Evolutionary conservation across 2,113 vertebrate genomes (phyloP), one percentile per base, ranked within the genome.

Genomic region (Anolis carolinensis): DNA sequence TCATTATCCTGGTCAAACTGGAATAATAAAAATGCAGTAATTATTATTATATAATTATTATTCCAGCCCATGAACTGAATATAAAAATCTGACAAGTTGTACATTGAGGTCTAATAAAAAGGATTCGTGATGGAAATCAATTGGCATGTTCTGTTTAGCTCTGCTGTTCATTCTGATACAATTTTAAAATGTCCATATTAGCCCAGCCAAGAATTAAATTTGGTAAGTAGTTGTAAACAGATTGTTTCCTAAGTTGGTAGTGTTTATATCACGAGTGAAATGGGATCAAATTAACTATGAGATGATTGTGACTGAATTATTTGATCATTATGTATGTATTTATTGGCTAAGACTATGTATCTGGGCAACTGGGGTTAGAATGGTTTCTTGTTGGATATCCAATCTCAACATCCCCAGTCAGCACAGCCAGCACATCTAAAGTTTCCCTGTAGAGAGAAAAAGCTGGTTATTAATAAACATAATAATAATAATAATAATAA

Each of bases 41-140:
- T 88, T 86, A 59, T 52, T 59, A 68, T 52, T 78, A n/a, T n/a
- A n/a, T 10, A 50, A 32, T 88, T 86, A 59, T 52, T 59, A 68
- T 52, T 78, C 80, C 50, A 50, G 70, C 32, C 27, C 82, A 68
- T 62, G 32, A 6, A 70, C 63, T 16, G 83, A 84, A 44, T 11
- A 86, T 83, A 63, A 70, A 70, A 52, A 55, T 71, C 48, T 27
- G 6, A 44, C 44, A 63, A 25, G 16, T 74, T 67, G 21, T 1
- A 4, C 25, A 5, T 7, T 30, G 75, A 48, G 32, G 13, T 16
- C 65, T 39, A 83, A 67, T 44, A 11, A 68, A 86, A 44, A 0
- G 30, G 63, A 82, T 50, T 20, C 73, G 25, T 20, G 82, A 62
- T 50, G 39, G 34, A 36, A 34, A 1, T 71, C 18, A 2, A 0